A percentile compares a stretch with the other conserved stretches of the same genome.
Conservation (phyloP, 2,797 vertebrate genomes). For the Gila robusta region DNA sequence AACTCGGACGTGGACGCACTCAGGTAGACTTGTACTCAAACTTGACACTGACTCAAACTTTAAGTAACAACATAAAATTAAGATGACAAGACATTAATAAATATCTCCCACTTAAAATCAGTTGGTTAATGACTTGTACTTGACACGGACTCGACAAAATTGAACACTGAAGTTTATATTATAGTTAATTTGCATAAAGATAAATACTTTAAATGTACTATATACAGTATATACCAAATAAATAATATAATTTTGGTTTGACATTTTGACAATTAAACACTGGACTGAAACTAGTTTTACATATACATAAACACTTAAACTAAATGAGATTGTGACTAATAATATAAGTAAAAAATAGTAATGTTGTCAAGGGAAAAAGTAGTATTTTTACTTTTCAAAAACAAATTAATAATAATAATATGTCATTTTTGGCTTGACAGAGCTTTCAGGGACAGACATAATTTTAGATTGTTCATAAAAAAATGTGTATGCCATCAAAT, state of each 20-base stretch:
- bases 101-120: neutral
- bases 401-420: neutral
- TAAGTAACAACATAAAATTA: neutral
- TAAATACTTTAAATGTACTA: neutral
- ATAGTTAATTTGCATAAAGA: neutral
- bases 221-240: neutral
- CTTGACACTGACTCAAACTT: no score
- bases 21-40: no score
- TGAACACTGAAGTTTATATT: neutral
- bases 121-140: neutral
- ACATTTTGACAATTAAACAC: neutral
- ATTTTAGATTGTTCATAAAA: conserved; percentile 7
- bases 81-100: neutral
- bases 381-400: neutral
- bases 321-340: neutral
- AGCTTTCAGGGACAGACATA: neutral
- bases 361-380: neutral
- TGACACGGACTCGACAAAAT: neutral
- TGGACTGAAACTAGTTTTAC: neutral
- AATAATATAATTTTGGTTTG: neutral
- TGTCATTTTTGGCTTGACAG: neutral
- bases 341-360: neutral
- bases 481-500: neutral
- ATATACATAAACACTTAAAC: neutral
- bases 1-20: neutral